phyloP scores from a whole-genome alignment of 2,113 vertebrate genomes.

The Zapornia atra region DNA sequence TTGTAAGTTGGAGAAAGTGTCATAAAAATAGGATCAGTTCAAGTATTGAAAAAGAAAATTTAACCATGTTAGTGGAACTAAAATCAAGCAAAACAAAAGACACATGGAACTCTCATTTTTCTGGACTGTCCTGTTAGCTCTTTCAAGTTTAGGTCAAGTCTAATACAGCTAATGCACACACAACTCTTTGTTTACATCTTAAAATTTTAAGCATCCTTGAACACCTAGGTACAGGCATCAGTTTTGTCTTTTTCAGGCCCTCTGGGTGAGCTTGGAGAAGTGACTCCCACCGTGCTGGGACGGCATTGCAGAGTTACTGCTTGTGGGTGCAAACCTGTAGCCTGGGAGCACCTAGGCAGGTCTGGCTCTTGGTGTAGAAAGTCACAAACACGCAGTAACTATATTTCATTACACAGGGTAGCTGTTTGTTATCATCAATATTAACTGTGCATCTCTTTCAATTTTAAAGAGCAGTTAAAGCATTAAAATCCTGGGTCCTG shows the following conservation, averaged over 20 bases:
- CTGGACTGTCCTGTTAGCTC: neutral
- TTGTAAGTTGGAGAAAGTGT: neutral
- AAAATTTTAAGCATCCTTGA: neutral
- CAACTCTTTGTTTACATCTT: neutral
- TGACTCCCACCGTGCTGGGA: neutral
- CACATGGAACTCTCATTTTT: neutral
- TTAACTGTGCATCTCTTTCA: neutral
- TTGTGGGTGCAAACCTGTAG: neutral
- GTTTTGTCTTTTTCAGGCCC: neutral
- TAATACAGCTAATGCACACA: neutral
- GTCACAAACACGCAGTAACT: neutral
- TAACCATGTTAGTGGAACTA: neutral
- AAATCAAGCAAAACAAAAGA: neutral
- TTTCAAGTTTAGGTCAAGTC: neutral
- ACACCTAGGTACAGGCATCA: neutral
- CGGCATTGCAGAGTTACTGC: neutral
- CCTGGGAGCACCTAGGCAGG: rapidly evolving
- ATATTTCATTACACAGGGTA: neutral
- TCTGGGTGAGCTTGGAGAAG: neutral
- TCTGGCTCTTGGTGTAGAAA: neutral
- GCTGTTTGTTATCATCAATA: neutral
- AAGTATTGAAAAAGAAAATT: neutral
- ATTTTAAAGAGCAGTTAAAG: neutral
- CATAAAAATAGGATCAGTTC: neutral
- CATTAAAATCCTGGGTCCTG: neutral